phyloP scores from a whole-genome alignment of 2,888 invertebrate genomes.

The Aporophyla lueneburgensis region DNA sequence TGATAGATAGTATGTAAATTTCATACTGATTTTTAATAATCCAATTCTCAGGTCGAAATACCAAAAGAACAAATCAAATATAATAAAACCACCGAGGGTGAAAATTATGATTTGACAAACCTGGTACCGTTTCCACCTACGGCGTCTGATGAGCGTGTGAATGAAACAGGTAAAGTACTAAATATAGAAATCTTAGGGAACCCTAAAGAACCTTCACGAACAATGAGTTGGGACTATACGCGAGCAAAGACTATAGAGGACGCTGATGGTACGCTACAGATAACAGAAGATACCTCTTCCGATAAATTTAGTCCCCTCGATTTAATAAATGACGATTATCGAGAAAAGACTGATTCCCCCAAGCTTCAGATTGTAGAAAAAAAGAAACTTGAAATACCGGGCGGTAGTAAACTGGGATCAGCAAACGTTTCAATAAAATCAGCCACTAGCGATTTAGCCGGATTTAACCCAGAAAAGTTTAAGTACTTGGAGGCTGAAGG shows the following conservation, averaged over 20 bases:
- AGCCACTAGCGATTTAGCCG: neutral
- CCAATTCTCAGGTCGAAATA: conserved; percentile 5
- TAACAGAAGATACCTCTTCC: neutral
- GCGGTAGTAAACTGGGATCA: neutral
- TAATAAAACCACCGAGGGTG: neutral
- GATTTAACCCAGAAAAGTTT: conserved; percentile 46
- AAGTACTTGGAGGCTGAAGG: conserved; percentile 51
- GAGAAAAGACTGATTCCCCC: neutral
- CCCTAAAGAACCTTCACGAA: neutral
- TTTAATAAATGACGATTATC: neutral
- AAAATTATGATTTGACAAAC: neutral
- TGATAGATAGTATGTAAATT: neutral
- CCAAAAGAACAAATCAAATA: neutral
- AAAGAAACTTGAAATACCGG: neutral
- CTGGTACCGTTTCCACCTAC: neutral
- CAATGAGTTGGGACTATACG: neutral
- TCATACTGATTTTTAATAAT: conserved; percentile 15
- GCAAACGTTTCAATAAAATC: neutral
- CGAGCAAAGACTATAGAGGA: conserved; percentile 9
- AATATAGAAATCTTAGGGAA: conserved; percentile 21
- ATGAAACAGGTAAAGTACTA: neutral
- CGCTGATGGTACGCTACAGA: conserved; percentile 3
- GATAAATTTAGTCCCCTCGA: neutral
- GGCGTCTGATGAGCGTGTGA: neutral
- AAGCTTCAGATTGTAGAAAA: conserved; percentile 19